Evolutionary conservation across 2,888 invertebrate species (phyloP).

Genomic region (Eudasyphora cyanicolor): DNA sequence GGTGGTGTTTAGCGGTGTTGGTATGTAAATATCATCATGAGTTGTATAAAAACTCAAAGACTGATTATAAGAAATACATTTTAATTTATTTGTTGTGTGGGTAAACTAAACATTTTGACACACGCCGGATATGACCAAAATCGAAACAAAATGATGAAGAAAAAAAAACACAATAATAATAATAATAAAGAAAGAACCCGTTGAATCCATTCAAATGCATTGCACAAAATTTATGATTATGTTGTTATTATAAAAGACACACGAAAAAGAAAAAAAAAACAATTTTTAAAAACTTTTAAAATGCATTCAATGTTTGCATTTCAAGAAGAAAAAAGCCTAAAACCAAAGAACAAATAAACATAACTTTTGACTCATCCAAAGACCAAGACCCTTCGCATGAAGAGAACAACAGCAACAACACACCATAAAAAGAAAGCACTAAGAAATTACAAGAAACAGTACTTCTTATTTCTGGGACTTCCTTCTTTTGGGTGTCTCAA

Average conservation of each 20-base stretch:
- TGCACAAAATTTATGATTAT: constrained; percentile 48
- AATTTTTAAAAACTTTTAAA: constrained; percentile 38
- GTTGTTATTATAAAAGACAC: constrained; percentile 13
- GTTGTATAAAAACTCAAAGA: background rate
- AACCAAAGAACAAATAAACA: constrained; percentile 4
- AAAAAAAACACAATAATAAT: constrained; percentile 21
- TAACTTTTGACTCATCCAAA: constrained; percentile 23
- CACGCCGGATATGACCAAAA: constrained; percentile 68
- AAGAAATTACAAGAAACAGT: background rate
- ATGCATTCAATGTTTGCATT: constrained; percentile 52
- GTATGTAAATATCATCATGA: constrained; percentile 28
- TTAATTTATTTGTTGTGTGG: background rate
- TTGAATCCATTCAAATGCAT: constrained; percentile 38
- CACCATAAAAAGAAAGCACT: background rate
- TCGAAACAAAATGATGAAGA: constrained; percentile 41
- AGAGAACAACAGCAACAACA: background rate
- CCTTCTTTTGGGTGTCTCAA: constrained; percentile 58
- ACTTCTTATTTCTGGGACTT: constrained; percentile 42
- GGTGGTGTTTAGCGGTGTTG: background rate
- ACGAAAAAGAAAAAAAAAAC: constrained; percentile 24
- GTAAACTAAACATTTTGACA: constrained; percentile 62
- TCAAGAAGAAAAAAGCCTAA: constrained; percentile 31
- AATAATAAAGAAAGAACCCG: constrained; percentile 43
- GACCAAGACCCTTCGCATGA: constrained; percentile 4
- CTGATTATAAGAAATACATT: constrained; percentile 26